Percentiles rank a stretch among this genome's conserved stretches.
These are phyloP conservation scores for Myrmophylax atrothorax DNA, from an alignment of 2,113 vertebrate species.

Conservation along the genomic window DNA sequence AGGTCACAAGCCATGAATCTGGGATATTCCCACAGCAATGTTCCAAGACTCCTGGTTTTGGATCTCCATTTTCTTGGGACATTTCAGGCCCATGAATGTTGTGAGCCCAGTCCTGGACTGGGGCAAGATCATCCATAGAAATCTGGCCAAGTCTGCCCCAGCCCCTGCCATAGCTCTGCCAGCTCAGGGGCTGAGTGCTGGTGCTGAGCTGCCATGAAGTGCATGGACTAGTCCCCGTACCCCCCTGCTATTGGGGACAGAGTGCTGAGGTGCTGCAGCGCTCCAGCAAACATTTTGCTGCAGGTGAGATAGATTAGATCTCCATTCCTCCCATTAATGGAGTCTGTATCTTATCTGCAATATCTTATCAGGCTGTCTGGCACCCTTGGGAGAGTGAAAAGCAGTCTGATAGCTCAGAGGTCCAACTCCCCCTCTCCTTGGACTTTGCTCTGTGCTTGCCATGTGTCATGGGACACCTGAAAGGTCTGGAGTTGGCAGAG, in stretches of 20 bases:
- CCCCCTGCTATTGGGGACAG: rapidly evolving
- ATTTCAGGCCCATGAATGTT: rapidly evolving
- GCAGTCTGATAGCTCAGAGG: neutral
- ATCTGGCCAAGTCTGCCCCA: neutral
- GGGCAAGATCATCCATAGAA: neutral
- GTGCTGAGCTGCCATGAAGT: neutral
- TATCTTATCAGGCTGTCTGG: neutral
- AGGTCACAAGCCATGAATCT: neutral
- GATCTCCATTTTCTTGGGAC: neutral
- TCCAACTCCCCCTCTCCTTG: neutral
- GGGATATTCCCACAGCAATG: neutral
- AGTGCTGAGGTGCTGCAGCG: neutral
- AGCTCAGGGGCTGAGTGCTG: neutral
- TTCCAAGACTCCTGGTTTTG: neutral
- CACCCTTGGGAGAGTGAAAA: neutral
- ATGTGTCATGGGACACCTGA: neutral
- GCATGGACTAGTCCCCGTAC: rapidly evolving
- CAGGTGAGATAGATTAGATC: neutral
- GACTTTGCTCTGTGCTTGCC: neutral
- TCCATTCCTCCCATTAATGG: neutral
- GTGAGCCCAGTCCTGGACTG: neutral
- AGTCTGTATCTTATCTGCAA: neutral
- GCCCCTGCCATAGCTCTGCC: neutral
- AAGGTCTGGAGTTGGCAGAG: neutral
- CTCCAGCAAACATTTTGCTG: neutral